Evolutionary conservation across 2,888 invertebrate species (phyloP), one percentile per base, ranked within the genome.

Genomic region (Colletes collaris): DNA sequence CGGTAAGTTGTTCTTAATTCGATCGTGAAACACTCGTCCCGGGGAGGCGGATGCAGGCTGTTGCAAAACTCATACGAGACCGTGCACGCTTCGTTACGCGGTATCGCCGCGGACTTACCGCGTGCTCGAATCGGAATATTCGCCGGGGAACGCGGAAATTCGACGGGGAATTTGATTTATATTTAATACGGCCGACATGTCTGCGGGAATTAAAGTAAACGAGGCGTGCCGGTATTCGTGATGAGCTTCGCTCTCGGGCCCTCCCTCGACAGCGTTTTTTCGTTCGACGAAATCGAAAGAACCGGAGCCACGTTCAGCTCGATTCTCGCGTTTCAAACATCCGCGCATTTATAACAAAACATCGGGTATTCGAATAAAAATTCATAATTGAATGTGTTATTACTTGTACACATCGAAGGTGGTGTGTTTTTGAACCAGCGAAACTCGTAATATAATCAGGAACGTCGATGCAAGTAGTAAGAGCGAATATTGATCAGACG

Each of bases 151-250:
- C 66, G 49, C 76, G 59, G 66, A 77, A 76, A 83, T 79, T 71
- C 66, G 70, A 19, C 53, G 53, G 72, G n/a, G 70, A 75, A 83
- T 78, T 85, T 81, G 83, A 86, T 86, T 81, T 87, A 81, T 81
- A 81, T 86, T 87, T 86, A 86, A 86, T 87, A 79, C 83, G 73
- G 58, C 53, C 80, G 74, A 72, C 84, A 74, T 79, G 77, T 75
- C 83, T 63, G 67, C 66, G 68, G 69, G 69, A 81, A 85, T 86
- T 85, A 83, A 83, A 83, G 85, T 74, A 81, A 87, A 86, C 87
- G 87, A 87, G 78, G 83, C 87, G 76, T 83, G 76, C 64, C 71
- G 67, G 52, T 72, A 79, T 81, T 83, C 85, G 69, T 67, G 87
- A 86, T 84, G 79, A 79, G 81, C 58, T 77, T 2, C 67, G 52